A percentile compares a stretch with the other conserved stretches of the same genome.
These are phyloP conservation scores for Eupithecia centaureata DNA, from an alignment of 2,888 invertebrate genomes.

Conservation along the genomic window DNA sequence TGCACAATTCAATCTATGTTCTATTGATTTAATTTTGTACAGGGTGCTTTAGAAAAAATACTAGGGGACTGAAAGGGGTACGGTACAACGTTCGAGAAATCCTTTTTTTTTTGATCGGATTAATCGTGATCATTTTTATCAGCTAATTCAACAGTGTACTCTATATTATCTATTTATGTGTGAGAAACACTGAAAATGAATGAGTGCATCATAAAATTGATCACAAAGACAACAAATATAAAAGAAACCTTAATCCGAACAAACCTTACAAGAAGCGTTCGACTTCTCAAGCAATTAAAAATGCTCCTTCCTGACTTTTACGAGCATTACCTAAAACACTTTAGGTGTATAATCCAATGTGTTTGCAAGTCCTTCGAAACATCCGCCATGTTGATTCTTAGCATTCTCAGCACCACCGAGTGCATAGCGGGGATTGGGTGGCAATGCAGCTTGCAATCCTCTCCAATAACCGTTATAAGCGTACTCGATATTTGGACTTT, in stretches of 20 bases:
- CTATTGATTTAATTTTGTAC: slow-evolving; percentile 3
- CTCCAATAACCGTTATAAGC: not conserved
- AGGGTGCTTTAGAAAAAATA: not conserved
- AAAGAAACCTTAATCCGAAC: too few species aligned
- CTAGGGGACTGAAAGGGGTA: not conserved
- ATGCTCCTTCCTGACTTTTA: not conserved
- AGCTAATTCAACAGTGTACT: not conserved
- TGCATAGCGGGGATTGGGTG: not conserved
- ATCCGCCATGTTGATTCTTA: not conserved
- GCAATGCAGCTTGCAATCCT: not conserved
- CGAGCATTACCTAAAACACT: not conserved
- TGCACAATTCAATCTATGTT: not conserved
- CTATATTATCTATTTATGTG: not conserved
- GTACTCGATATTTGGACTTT: not conserved
- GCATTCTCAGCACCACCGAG: not conserved
- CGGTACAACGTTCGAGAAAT: not conserved
- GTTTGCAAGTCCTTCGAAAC: not conserved
- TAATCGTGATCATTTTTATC: not conserved
- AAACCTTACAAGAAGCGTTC: too few species aligned
- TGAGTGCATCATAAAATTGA: too few species aligned
- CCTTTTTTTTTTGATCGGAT: not conserved
- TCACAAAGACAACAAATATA: too few species aligned
- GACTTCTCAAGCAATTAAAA: not conserved
- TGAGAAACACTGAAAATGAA: not conserved
- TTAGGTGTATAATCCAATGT: not conserved